A percentile compares a stretch with the other conserved stretches of the same genome.
Conservation (phyloP, 2,113 vertebrate species). For the Pycnonotus jocosus region DNA sequence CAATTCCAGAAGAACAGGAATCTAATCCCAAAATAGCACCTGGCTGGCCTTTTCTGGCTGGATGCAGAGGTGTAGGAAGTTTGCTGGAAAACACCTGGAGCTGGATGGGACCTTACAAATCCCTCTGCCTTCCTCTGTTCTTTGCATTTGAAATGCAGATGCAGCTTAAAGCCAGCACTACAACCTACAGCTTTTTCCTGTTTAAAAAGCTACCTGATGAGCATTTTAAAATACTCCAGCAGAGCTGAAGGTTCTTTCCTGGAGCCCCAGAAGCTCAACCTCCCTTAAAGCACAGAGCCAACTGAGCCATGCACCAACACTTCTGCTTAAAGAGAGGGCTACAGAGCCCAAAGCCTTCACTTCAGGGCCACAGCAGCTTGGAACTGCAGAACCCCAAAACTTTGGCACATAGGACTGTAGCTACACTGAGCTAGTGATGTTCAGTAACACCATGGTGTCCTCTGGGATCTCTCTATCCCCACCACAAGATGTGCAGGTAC, state of each 20-base stretch:
- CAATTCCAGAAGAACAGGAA: neutral
- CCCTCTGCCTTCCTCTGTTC: neutral
- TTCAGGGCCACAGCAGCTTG: neutral
- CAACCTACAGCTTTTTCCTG: neutral
- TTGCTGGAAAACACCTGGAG: neutral
- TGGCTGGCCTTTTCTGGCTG: neutral
- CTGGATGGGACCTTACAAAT: neutral
- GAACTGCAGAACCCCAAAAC: neutral
- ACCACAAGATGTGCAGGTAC: neutral
- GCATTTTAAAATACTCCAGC: neutral
- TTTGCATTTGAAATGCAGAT: neutral
- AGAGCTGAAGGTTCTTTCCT: neutral
- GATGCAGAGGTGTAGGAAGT: neutral
- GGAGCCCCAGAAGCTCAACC: neutral
- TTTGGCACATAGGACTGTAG: neutral
- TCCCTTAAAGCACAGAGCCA: neutral
- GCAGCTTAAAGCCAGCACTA: neutral
- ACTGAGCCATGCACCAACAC: neutral
- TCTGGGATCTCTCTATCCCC: neutral
- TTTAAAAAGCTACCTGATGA: neutral
- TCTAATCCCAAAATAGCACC: neutral
- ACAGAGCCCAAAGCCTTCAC: neutral
- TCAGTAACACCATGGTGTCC: neutral
- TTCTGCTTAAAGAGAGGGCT: neutral
- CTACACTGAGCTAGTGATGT: neutral